Evolutionary conservation across 2,113 vertebrate species (phyloP).

Genomic region (Peromyscus maniculatus): DNA sequence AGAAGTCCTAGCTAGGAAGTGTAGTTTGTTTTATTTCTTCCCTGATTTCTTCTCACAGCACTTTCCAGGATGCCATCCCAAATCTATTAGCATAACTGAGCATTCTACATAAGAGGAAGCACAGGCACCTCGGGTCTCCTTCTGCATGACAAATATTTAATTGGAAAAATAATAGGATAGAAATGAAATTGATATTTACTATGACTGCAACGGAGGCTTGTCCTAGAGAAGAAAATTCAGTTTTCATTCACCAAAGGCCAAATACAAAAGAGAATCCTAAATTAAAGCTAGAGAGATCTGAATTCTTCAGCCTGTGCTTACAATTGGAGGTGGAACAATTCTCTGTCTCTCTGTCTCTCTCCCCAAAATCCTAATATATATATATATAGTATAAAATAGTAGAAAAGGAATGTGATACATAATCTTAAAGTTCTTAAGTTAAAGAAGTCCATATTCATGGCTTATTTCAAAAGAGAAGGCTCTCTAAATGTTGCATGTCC

Average conservation of each 20-base stretch:
- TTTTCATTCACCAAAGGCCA: slow-evolving; percentile 82
- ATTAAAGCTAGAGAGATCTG: slow-evolving; percentile 77
- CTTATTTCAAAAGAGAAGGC: slow-evolving; percentile 65
- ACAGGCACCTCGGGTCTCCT: slow-evolving; percentile 85
- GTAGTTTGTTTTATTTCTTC: slow-evolving; percentile 72
- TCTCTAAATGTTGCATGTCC: slow-evolving; percentile 71
- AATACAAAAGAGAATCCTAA: slow-evolving; percentile 37
- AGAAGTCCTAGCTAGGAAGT: slow-evolving; percentile 76
- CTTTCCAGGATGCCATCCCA: slow-evolving; percentile 78
- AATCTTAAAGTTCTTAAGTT: slow-evolving; percentile 62
- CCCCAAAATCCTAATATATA: neutral
- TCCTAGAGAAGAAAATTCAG: slow-evolving; percentile 79
- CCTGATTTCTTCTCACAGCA: slow-evolving; percentile 80
- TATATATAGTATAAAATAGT: neutral
- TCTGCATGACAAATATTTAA: slow-evolving; percentile 89
- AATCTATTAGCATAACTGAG: slow-evolving; percentile 86
- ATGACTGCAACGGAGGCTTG: slow-evolving; percentile 76
- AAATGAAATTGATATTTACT: slow-evolving; percentile 90
- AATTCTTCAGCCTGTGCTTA: slow-evolving; percentile 68
- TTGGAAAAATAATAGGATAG: slow-evolving; percentile 89
- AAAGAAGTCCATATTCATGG: slow-evolving; percentile 76
- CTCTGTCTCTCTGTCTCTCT: neutral
- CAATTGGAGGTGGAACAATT: slow-evolving; percentile 64
- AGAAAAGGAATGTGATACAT: neutral
- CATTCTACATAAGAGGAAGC: slow-evolving; percentile 86